Conservation (phyloP, 1,140 invertebrate species). For the Argopecten irradians region DNA sequence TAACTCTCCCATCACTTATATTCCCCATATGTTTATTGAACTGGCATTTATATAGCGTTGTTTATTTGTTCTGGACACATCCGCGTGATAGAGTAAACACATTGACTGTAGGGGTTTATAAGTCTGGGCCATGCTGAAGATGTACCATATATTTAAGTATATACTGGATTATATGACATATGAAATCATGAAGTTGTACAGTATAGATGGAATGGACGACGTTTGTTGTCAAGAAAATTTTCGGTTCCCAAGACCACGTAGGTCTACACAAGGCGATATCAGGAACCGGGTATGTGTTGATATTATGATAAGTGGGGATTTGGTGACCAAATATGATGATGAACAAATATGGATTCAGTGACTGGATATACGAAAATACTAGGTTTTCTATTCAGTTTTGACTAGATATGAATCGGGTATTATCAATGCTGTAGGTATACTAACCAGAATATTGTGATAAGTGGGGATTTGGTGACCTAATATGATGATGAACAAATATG, state of each 20-base stretch:
- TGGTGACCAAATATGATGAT: not conserved
- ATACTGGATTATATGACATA: not conserved
- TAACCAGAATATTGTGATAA: not conserved
- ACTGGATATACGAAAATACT: too few relatives aligned
- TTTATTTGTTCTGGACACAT: not conserved
- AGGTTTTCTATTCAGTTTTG: too few relatives aligned
- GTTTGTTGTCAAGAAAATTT: not conserved
- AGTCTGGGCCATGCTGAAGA: not conserved
- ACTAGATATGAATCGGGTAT: too few relatives aligned
- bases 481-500: not conserved
- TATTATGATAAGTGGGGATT: not conserved
- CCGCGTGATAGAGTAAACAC: not conserved
- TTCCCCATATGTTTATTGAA: too few relatives aligned
- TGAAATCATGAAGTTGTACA: not conserved
- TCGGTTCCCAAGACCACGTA: not conserved
- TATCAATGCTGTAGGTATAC: too few relatives aligned
- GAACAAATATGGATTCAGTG: too few relatives aligned
- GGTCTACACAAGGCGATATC: not conserved
- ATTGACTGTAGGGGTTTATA: not conserved
- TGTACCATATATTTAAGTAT: not conserved
- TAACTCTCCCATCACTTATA: too few relatives aligned
- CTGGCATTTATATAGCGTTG: not conserved
- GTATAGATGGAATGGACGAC: not conserved
- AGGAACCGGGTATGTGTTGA: not conserved
- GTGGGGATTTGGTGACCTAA: not conserved